phyloP scores from a whole-genome alignment of 2,888 invertebrate species.

The Cataglyphis cursor region DNA sequence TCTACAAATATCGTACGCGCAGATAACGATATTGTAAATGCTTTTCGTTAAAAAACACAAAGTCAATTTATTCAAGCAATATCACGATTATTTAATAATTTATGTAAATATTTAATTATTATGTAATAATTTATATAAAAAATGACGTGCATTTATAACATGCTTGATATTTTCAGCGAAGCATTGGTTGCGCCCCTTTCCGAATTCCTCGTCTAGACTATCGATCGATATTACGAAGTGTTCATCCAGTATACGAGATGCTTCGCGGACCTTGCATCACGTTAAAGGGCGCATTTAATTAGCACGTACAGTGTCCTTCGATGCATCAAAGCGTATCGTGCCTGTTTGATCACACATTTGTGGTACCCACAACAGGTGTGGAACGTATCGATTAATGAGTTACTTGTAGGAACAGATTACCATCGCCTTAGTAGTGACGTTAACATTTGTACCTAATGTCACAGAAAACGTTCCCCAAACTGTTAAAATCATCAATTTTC shows the following conservation, averaged over 20 bases:
- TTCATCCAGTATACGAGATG: constrained; percentile 63
- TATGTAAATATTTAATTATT: no score
- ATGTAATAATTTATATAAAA: constrained; percentile 16
- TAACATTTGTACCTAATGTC: not conserved
- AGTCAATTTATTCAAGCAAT: not conserved
- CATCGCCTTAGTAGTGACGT: not conserved
- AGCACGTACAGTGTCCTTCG: constrained; percentile 73
- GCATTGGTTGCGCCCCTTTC: not conserved
- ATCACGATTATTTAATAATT: not conserved
- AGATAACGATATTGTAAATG: constrained; percentile 11
- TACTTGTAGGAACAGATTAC: constrained; percentile 17
- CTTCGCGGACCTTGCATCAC: constrained; percentile 65
- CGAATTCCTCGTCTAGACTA: constrained; percentile 18
- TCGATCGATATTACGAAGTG: constrained; percentile 71
- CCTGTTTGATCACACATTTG: constrained; percentile 61
- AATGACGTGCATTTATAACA: not conserved
- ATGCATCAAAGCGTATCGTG: constrained; percentile 47
- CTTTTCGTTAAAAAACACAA: not conserved
- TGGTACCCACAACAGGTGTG: constrained; percentile 52
- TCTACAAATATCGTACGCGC: not conserved
- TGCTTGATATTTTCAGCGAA: constrained; percentile 27
- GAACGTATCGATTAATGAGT: constrained; percentile 50
- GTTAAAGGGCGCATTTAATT: constrained; percentile 81
- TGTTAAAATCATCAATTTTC: not conserved
- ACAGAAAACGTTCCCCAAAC: not conserved